phyloP scores from a whole-genome alignment of 2,888 invertebrate genomes.

The Cephus rjabovi region DNA sequence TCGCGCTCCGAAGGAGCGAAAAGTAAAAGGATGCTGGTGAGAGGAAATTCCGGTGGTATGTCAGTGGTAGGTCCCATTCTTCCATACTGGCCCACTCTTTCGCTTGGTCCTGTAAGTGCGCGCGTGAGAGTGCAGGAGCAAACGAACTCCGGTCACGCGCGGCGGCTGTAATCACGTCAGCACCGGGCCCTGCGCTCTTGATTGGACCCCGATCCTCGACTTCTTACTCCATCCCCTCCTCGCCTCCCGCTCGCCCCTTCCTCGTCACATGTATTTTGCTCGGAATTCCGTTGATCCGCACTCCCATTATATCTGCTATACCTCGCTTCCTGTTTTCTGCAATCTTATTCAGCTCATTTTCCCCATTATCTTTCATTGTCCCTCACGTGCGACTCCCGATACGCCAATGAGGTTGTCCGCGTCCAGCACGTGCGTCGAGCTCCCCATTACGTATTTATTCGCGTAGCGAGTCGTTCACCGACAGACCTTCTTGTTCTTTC shows the following conservation, averaged over 20 bases:
- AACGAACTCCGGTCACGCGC: conserved; percentile 60
- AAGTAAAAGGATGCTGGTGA: too few species aligned
- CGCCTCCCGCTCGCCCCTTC: conserved; percentile 17
- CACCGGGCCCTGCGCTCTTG: conserved; percentile 53
- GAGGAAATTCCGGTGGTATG: too few species aligned
- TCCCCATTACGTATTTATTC: not conserved
- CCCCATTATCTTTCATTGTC: conserved; percentile 13
- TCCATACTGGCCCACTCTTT: too few species aligned
- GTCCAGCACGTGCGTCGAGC: conserved; percentile 53
- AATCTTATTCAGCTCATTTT: not conserved
- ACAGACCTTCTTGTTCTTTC: conserved; percentile 17
- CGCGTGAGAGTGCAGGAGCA: conserved; percentile 32
- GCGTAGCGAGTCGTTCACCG: not conserved
- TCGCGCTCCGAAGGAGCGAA: too few species aligned
- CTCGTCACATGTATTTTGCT: conserved; percentile 7
- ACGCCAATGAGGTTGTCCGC: conserved; percentile 65
- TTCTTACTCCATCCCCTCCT: conserved; percentile 5
- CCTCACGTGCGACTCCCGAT: conserved; percentile 50
- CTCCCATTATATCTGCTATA: conserved; percentile 5
- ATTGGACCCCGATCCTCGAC: conserved; percentile 43
- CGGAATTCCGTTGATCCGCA: conserved; percentile 6
- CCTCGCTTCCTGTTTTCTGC: conserved; percentile 13
- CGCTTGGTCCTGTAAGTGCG: not conserved
- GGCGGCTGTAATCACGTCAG: conserved; percentile 61
- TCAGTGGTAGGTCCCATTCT: too few species aligned